Conservation (phyloP, 2,113 vertebrate species). For the Oceanites oceanicus region DNA sequence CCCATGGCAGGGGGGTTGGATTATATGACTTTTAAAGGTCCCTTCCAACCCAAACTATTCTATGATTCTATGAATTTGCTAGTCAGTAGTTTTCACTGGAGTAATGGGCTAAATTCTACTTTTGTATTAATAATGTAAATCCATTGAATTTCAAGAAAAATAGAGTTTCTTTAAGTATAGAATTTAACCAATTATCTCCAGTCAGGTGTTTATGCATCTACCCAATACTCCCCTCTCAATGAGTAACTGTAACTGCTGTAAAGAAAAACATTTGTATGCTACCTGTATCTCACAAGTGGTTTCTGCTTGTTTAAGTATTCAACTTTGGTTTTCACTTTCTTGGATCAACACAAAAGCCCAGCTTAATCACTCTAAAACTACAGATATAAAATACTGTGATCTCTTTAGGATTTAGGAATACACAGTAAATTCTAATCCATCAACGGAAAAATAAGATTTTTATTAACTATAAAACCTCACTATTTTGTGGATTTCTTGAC, state of each 20-base stretch:
- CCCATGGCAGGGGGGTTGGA: too few species aligned
- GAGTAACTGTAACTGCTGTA: background rate
- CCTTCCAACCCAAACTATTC: too few species aligned
- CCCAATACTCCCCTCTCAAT: background rate
- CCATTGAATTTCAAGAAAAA: background rate
- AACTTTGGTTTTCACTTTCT: background rate
- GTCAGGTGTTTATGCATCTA: background rate
- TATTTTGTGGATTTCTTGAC: background rate
- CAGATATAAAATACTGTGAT: background rate
- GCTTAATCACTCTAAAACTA: background rate
- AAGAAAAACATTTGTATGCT: background rate
- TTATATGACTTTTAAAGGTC: too few species aligned
- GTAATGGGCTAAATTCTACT: background rate
- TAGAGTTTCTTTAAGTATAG: background rate
- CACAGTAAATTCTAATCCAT: background rate
- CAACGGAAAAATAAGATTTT: background rate
- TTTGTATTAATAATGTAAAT: background rate
- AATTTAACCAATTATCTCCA: background rate
- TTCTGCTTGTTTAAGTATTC: background rate
- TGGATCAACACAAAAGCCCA: background rate
- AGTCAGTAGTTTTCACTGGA: background rate
- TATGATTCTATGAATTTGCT: background rate
- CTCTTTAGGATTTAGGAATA: background rate
- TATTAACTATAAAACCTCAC: background rate
- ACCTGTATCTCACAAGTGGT: background rate